Evolutionary conservation across 2,113 vertebrate genomes (phyloP), one percentile per base, ranked within the genome.

Genomic region (Spea bombifrons): DNA sequence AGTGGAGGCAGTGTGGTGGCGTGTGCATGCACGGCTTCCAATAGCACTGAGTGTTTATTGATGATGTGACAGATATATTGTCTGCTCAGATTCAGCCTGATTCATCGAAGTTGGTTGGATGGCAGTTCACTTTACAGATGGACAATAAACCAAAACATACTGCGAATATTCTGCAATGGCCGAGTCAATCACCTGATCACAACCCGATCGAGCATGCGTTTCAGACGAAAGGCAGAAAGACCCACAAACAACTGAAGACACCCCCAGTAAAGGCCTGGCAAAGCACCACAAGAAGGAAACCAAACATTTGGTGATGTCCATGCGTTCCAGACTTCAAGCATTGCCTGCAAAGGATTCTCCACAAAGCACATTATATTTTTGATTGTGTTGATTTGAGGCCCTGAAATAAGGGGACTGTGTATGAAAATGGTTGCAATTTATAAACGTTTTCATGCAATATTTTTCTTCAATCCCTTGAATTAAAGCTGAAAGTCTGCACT

Each of bases 291-390:
- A 65, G 76, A 16, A 82, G 4, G 71, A 75, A 70, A 63, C 65
- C 71, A 46, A 81, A 46, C 13, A 16, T 81, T 63, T 83, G 67
- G 64, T 73, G 73, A 83, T 76, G 66, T 82, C 81, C 69, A 73
- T 74, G 76, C 9, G 61, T 82, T 80, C 47, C 81, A 82, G 80
- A 81, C 73, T 78, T 78, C 66, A 78, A 45, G 73, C 66, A 81
- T 82, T 80, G 75, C 71, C 68, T 79, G 68, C 75, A 79, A 67
- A 79, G 69, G 53, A 75, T 71, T 77, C 59, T 7, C 66, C 0
- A 77, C 65, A 15, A 77, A 49, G 63, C 30, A 65, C 30, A 59
- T 30, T 8, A 13, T 13, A 59, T 13, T 9, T 59, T 59, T 59
- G 55, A 59, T 59, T 59, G 4, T 59, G 12, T 59, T 59, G 4